Evolutionary conservation across 2,113 vertebrate genomes (phyloP).

Genomic region (Phaetusa simplex): DNA sequence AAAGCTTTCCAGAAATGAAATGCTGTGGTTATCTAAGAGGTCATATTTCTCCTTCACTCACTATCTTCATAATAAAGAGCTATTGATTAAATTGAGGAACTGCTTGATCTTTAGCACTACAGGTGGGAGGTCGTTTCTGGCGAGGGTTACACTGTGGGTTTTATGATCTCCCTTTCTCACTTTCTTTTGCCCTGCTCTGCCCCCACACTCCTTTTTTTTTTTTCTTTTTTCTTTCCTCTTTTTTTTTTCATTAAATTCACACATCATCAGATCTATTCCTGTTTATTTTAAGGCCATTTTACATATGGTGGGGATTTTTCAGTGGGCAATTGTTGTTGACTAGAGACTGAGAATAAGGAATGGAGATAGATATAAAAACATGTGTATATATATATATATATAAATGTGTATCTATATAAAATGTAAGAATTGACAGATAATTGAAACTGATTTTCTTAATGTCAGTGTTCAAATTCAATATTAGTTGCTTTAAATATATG

Average conservation of each 20-base stretch:
- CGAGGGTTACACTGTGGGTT: not conserved
- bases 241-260: not conserved
- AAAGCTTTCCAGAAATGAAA: not conserved
- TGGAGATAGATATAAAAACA: too few relatives aligned
- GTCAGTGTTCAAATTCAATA: not conserved
- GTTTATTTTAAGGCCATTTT: not conserved
- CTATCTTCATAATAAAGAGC: not conserved
- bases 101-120: not conserved
- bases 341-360: not conserved
- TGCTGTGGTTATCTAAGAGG: not conserved
- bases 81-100: not conserved
- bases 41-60: not conserved
- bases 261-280: not conserved
- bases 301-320: not conserved
- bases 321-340: not conserved
- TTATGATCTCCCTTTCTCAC: not conserved
- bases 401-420: not conserved
- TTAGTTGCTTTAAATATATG: not conserved
- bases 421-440: not conserved
- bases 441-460: not conserved
- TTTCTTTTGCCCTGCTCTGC: not conserved
- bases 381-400: too few relatives aligned
- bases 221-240: not conserved
- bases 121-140: not conserved
- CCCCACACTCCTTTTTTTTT: rapidly evolving